Evolutionary conservation across 92 coral and sea anemone species (phyloP).

Genomic region (Pocillopora meandrina): DNA sequence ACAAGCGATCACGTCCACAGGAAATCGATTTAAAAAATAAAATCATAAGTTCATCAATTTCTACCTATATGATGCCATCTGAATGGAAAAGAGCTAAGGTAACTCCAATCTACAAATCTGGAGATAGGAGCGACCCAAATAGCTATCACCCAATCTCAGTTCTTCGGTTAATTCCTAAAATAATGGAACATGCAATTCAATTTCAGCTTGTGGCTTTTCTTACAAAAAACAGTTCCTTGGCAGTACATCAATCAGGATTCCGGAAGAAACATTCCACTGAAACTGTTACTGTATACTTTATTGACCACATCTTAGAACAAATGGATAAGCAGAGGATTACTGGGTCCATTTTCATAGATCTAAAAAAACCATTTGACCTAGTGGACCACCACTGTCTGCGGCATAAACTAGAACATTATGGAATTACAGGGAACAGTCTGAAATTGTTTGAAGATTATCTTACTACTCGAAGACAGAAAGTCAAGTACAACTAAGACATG

Average conservation of each 20-base stretch:
- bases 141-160: slow-evolving; percentile 11
- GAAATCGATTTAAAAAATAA: no score
- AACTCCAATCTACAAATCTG: slow-evolving; percentile 19
- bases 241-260: background rate
- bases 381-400: background rate
- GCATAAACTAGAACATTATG: no score
- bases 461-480: background rate
- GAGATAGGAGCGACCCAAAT: slow-evolving; percentile 8
- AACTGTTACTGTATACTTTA: background rate
- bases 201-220: slow-evolving; percentile 32
- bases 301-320: background rate
- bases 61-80: slow-evolving; percentile 15
- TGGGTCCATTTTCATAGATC: background rate
- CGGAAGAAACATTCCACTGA: background rate
- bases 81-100: slow-evolving; percentile 34
- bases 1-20: no score
- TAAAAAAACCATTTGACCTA: background rate
- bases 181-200: slow-evolving; percentile 39
- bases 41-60: slow-evolving; percentile 10
- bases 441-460: background rate
- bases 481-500: slow-evolving; percentile 17
- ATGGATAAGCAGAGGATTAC: background rate
- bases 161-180: slow-evolving; percentile 9
- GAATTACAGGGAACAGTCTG: background rate
- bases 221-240: background rate